A percentile compares a stretch with the other conserved stretches of the same genome.
Evolutionary conservation across 2,888 invertebrate species (phyloP).

Genomic region (Caprella mutica): DNA sequence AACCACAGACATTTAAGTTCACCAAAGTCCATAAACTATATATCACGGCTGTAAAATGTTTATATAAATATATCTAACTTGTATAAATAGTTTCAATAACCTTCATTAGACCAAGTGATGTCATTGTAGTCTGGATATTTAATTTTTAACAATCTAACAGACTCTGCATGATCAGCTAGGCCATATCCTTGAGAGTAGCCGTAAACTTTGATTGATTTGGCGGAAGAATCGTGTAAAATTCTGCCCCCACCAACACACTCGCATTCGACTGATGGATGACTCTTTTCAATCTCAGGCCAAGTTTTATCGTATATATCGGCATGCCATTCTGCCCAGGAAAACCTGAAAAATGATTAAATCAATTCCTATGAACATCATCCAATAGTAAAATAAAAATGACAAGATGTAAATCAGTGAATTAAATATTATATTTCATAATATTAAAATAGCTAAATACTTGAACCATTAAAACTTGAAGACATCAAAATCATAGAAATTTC

Average conservation of each 20-base stretch:
- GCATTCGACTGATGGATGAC: constrained; percentile 50
- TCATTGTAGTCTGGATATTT: constrained; percentile 57
- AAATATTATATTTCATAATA: too few species aligned
- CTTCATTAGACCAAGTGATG: constrained; percentile 73
- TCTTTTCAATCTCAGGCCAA: background rate
- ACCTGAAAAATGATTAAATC: background rate
- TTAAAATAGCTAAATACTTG: too few species aligned
- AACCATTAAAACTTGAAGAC: too few species aligned
- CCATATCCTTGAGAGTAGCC: constrained; percentile 90
- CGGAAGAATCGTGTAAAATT: constrained; percentile 66
- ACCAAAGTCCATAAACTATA: too few species aligned
- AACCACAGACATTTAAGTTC: too few species aligned
- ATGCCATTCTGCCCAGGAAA: background rate
- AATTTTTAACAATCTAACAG: constrained; percentile 62
- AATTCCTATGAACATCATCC: background rate
- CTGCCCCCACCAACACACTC: constrained; percentile 87
- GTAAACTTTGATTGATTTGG: constrained; percentile 72
- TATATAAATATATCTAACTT: too few species aligned
- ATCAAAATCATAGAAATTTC: background rate
- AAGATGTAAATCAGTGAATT: too few species aligned
- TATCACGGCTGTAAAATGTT: too few species aligned
- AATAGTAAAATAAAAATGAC: too few species aligned
- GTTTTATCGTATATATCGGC: background rate
- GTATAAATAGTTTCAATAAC: too few species aligned
- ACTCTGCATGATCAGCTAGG: constrained; percentile 70